Evolutionary conservation across 1,140 invertebrate species (phyloP).

Genomic region (Philotrypesis tridentata): DNA sequence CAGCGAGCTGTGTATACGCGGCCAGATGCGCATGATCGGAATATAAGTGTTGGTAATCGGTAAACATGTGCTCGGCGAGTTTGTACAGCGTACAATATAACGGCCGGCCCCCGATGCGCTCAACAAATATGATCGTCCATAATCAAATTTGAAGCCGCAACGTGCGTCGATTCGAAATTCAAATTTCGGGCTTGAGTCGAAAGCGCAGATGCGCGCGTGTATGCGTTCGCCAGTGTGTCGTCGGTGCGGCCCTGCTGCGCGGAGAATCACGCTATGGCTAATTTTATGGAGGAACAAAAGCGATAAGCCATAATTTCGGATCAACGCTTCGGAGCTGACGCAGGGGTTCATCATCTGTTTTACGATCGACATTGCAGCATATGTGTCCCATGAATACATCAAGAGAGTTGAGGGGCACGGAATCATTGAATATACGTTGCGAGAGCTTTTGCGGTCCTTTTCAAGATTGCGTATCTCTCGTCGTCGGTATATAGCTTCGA

Average conservation of each 20-base stretch:
- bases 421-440: no score
- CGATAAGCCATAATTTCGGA: background rate
- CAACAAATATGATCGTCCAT: conserved; percentile 25
- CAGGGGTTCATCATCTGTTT: background rate
- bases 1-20: background rate
- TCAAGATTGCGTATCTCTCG: no score
- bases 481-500: no score
- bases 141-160: background rate
- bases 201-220: background rate
- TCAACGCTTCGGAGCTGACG: background rate
- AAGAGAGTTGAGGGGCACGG: no score
- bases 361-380: background rate
- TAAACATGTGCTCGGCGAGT: background rate
- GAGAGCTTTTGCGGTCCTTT: no score
- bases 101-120: background rate
- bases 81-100: background rate
- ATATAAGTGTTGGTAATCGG: background rate
- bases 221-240: no score
- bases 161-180: background rate
- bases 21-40: background rate
- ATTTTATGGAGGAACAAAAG: background rate
- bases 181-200: conserved; percentile 1
- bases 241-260: no score
- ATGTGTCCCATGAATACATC: no score
- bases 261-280: background rate